phyloP scores from a whole-genome alignment of 2,797 vertebrate genomes.

The Alcedo quadribrachys region DNA sequence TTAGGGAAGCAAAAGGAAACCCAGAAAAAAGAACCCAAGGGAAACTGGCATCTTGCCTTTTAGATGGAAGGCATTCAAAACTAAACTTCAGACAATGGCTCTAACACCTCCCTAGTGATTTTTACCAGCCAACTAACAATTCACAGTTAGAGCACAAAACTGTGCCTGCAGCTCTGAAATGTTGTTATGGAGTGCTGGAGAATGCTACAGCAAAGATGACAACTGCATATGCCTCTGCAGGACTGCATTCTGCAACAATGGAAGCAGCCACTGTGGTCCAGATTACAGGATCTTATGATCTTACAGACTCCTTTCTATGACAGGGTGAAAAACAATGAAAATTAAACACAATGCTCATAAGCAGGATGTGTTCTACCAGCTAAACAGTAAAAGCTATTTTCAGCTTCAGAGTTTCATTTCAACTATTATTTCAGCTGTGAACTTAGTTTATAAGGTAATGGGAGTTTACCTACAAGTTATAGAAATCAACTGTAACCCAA shows the following conservation, averaged over 20 bases:
- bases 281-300: slow-evolving; percentile 17
- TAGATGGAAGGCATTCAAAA: slow-evolving; percentile 27
- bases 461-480: neutral
- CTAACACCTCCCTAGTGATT: slow-evolving; percentile 37
- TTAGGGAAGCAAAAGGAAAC: slow-evolving; percentile 12
- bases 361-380: neutral
- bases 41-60: neutral
- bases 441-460: neutral
- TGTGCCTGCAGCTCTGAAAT: slow-evolving; percentile 35
- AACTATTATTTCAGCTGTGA: neutral
- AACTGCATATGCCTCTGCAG: slow-evolving; percentile 38
- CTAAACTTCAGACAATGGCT: slow-evolving; percentile 42
- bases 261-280: slow-evolving; percentile 30
- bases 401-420: slow-evolving; percentile 1
- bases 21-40: neutral
- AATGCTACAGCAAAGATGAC: slow-evolving; percentile 38
- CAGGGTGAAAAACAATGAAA: slow-evolving; percentile 22
- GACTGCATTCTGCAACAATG: slow-evolving; percentile 45
- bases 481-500: neutral
- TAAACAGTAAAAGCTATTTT: slow-evolving; percentile 18
- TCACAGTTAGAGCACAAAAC: slow-evolving; percentile 41
- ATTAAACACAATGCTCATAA: slow-evolving; percentile 8
- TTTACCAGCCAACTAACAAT: slow-evolving; percentile 51
- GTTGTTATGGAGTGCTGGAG: slow-evolving; percentile 16
- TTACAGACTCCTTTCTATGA: slow-evolving; percentile 37